Percentiles rank a stretch among this genome's conserved stretches.
These are phyloP conservation scores for Xiphophorus couchianus DNA, from an alignment of 2,113 vertebrate species.

Conservation along the genomic window DNA sequence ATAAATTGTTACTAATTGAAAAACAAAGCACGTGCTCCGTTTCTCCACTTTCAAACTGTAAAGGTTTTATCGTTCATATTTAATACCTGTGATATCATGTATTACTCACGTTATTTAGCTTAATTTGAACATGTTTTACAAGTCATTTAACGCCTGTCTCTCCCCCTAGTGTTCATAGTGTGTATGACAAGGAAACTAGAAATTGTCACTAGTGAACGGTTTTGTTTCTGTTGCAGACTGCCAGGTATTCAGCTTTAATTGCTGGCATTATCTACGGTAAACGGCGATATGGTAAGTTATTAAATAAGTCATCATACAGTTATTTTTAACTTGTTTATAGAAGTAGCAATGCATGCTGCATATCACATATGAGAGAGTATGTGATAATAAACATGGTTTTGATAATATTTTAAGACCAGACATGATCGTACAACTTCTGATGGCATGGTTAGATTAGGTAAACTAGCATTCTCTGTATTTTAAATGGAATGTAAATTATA, in stretches of 20 bases:
- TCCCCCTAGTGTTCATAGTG: background rate
- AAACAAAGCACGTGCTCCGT: background rate
- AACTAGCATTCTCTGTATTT: too few species aligned
- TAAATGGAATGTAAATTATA: too few species aligned
- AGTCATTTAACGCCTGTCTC: background rate
- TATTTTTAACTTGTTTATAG: too few species aligned
- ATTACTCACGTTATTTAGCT: background rate
- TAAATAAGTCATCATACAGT: background rate
- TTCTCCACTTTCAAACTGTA: background rate
- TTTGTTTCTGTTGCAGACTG: constrained; percentile 77
- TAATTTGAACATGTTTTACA: background rate
- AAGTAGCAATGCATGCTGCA: too few species aligned
- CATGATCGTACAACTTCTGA: too few species aligned
- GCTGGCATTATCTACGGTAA: constrained; percentile 90
- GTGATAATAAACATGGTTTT: too few species aligned
- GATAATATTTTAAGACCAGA: too few species aligned
- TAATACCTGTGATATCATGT: background rate
- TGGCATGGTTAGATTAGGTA: too few species aligned
- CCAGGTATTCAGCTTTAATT: constrained; percentile 90
- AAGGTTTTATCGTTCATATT: background rate
- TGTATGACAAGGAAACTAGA: background rate
- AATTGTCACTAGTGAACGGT: background rate
- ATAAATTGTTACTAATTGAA: background rate
- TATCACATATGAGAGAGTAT: too few species aligned
- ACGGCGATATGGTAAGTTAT: constrained; percentile 88